Conservation (phyloP, 2,797 vertebrate genomes). For the Dermochelys coriacea region DNA sequence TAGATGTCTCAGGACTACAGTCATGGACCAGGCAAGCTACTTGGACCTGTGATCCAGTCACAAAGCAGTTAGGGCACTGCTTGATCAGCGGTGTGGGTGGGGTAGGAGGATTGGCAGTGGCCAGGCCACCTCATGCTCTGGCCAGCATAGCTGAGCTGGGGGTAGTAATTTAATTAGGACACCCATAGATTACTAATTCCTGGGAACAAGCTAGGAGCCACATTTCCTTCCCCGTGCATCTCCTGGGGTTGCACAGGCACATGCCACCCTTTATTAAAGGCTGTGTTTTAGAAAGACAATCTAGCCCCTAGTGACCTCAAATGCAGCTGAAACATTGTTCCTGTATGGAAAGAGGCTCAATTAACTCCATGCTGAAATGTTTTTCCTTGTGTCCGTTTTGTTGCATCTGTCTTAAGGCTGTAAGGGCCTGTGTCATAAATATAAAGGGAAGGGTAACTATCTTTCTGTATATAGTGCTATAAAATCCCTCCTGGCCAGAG, state of each 20-base stretch:
- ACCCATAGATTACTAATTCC: not conserved
- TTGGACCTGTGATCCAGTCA: no score
- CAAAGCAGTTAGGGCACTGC: no score
- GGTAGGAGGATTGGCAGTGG: no score
- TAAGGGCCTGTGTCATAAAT: not conserved
- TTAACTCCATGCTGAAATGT: not conserved
- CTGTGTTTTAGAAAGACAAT: conserved; percentile 2
- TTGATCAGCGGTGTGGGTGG: no score
- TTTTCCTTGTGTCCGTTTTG: not conserved
- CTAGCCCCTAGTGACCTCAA: not conserved
- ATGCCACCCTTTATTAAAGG: fast-evolving
- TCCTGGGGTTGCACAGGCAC: not conserved
- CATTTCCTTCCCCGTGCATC: not conserved
- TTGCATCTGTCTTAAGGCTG: not conserved
- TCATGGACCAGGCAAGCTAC: not conserved
- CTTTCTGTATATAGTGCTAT: no score
- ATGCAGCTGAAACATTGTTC: not conserved
- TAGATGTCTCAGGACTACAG: not conserved
- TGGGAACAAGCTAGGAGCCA: not conserved
- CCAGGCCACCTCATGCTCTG: no score
- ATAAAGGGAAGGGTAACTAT: no score
- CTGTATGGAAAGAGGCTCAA: not conserved
- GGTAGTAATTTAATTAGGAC: not conserved
- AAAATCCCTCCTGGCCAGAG: no score
- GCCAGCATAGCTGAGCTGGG: not conserved